These are phyloP conservation scores for Caenorhabditis uteleia DNA, from an alignment of 2,888 invertebrate species.

Conservation along the genomic window DNA sequence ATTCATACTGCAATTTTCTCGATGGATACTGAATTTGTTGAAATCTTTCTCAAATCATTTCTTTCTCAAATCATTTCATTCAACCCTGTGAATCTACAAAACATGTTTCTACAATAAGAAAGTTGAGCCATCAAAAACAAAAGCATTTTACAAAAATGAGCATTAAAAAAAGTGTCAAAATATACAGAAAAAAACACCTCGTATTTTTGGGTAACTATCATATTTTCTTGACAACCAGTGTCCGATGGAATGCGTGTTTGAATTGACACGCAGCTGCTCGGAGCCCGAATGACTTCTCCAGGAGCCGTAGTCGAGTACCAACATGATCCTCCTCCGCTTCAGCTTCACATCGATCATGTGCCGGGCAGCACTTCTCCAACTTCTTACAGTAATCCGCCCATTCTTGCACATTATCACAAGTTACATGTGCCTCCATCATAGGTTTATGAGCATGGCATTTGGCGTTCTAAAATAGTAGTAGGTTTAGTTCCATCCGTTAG, in stretches of 20 bases:
- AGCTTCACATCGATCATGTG: conserved; percentile 18
- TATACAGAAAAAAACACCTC: conserved; percentile 1
- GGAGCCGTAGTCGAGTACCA: conserved; percentile 27
- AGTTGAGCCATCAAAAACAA: no score
- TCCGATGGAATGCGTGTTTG: conserved; percentile 30
- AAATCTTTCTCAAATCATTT: no score
- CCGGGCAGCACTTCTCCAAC: conserved; percentile 24
- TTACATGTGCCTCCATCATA: conserved; percentile 16
- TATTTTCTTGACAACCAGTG: no score
- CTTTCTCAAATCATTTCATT: no score
- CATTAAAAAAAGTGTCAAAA: background rate
- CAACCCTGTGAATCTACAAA: no score
- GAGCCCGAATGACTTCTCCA: conserved; percentile 31
- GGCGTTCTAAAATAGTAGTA: conserved; percentile 14
- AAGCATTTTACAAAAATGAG: conserved; percentile 11
- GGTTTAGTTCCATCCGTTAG: no score
- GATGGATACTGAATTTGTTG: no score
- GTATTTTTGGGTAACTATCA: no score
- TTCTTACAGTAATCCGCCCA: conserved; percentile 31
- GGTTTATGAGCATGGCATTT: conserved; percentile 20
- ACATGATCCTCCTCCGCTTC: conserved; percentile 25
- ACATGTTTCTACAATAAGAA: no score
- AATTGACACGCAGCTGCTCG: conserved; percentile 37
- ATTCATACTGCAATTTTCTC: no score
- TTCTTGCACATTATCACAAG: conserved; percentile 20